These are phyloP conservation scores for Pipra filicauda DNA, from an alignment of 2,113 vertebrate species.

Conservation along the genomic window DNA sequence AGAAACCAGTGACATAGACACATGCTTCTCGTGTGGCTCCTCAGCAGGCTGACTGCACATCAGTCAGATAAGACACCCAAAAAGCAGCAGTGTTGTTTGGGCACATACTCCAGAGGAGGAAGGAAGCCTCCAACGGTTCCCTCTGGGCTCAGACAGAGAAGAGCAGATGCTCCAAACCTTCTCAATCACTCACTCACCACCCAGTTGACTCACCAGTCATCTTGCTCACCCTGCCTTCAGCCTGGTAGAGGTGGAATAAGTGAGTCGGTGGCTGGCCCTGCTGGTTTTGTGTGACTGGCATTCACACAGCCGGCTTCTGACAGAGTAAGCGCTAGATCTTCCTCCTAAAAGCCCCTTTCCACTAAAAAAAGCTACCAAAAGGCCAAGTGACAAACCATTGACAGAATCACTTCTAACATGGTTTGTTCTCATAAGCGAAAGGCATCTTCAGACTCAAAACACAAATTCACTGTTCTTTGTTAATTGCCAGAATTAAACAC, in stretches of 20 bases:
- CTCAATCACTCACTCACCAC: rapidly evolving
- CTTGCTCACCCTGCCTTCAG: not conserved
- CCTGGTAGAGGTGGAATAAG: rapidly evolving
- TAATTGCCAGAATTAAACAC: not conserved
- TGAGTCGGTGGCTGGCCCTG: not conserved
- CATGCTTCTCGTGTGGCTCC: rapidly evolving
- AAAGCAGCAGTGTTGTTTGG: rapidly evolving
- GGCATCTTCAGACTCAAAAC: not conserved
- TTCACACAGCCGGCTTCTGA: not conserved
- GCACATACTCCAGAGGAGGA: not conserved
- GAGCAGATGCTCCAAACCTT: not conserved
- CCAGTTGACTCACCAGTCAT: not conserved
- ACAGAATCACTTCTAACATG: not conserved
- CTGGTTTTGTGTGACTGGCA: not conserved
- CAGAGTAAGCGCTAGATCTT: not conserved
- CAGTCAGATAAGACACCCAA: not conserved
- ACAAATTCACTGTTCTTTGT: not conserved
- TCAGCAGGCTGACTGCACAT: rapidly evolving
- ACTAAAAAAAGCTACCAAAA: not conserved
- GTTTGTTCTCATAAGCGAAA: not conserved
- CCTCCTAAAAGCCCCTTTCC: not conserved
- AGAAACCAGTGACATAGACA: not conserved
- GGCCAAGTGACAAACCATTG: not conserved
- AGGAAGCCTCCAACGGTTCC: not conserved
- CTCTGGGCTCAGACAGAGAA: not conserved